phyloP scores from a whole-genome alignment of 1,140 invertebrate genomes.

The Aphelenchoides besseyi region DNA sequence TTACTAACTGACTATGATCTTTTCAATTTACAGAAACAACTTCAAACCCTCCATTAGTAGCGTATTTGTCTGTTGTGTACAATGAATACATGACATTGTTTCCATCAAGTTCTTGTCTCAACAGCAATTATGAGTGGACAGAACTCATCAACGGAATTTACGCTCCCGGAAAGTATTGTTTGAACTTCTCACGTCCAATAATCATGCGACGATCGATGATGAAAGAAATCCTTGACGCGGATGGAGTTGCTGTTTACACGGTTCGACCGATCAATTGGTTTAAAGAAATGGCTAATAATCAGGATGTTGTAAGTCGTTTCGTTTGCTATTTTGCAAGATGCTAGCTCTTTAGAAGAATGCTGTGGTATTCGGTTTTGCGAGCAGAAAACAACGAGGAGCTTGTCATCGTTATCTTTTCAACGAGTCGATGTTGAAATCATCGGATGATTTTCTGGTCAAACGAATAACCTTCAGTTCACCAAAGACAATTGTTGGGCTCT shows the following conservation, averaged over 20 bases:
- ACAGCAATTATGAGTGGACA: constrained; percentile 1
- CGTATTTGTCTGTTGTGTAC: constrained; percentile 2
- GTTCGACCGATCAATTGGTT: constrained; percentile 16
- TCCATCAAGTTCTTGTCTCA: constrained; percentile 11
- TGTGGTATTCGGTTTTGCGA: neutral
- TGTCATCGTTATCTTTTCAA: constrained; percentile 5
- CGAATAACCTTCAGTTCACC: constrained; percentile 15
- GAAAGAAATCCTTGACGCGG: neutral
- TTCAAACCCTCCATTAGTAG: neutral
- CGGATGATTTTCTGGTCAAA: constrained; percentile 11
- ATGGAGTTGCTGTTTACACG: constrained; percentile 10
- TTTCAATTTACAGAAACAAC: neutral
- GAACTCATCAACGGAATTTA: neutral
- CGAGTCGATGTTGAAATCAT: neutral
- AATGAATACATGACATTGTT: neutral
- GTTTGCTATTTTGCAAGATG: neutral
- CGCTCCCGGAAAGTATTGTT: neutral
- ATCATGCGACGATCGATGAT: constrained; percentile 4
- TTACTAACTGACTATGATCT: neutral
- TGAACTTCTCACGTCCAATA: constrained; percentile 4
- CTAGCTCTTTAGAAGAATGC: neutral
- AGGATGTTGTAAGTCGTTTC: neutral
- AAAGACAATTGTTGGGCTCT: neutral
- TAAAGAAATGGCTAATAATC: neutral
- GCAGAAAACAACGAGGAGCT: neutral